Evolutionary conservation across 64 coral and sea anemone species (phyloP).

Genomic region (Orbicella faveolata): DNA sequence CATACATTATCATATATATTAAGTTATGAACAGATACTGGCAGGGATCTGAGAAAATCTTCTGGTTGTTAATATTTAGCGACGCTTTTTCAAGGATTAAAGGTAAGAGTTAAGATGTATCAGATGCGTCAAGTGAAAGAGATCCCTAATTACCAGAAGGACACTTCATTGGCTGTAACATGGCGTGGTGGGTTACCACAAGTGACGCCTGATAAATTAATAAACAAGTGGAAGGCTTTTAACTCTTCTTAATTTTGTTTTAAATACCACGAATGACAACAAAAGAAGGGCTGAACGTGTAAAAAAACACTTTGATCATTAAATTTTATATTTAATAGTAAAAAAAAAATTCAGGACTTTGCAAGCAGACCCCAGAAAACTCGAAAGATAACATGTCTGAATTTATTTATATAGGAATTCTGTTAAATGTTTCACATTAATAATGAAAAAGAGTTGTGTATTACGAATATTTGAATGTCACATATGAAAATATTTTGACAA

Average conservation of each 20-base stretch:
- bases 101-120: not conserved
- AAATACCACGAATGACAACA: not conserved
- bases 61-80: no score
- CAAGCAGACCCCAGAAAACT: not conserved
- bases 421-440: slow-evolving; percentile 17
- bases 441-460: not conserved
- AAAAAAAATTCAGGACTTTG: not conserved
- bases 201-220: slow-evolving; percentile 14
- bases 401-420: not conserved
- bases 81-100: no score
- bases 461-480: not conserved
- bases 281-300: not conserved
- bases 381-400: slow-evolving; percentile 7
- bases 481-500: not conserved
- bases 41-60: no score
- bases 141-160: not conserved
- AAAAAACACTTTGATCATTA: not conserved
- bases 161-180: not conserved
- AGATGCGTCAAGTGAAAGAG: not conserved
- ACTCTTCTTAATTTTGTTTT: not conserved
- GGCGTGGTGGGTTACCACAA: not conserved
- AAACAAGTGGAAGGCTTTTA: not conserved
- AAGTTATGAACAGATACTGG: no score
- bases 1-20: no score
- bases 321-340: not conserved